Conservation (phyloP, 1,140 invertebrate species). For the Caerostris darwini region DNA sequence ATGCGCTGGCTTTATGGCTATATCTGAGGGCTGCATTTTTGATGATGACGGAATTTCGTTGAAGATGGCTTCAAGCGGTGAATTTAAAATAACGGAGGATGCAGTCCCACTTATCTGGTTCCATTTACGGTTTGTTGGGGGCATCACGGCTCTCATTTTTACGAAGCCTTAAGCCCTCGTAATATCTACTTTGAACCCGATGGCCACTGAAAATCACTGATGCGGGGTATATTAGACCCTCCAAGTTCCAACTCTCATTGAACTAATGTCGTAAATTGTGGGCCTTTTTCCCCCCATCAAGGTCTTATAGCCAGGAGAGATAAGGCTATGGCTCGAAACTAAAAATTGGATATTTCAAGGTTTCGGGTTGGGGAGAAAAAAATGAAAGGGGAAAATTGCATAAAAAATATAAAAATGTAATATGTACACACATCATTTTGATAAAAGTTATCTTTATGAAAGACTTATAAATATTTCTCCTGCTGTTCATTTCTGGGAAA, state of each 20-base stretch:
- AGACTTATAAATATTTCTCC: not conserved
- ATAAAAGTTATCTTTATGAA: not conserved
- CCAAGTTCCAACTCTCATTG: constrained; percentile 69
- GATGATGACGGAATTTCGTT: constrained; percentile 72
- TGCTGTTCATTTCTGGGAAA: too few species aligned
- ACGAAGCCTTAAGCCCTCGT: constrained; percentile 63
- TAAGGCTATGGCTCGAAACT: constrained; percentile 3
- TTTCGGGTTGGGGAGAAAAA: not conserved
- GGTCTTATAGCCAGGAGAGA: not conserved
- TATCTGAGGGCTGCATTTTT: constrained; percentile 70
- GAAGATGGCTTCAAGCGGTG: constrained; percentile 65
- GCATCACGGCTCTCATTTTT: constrained; percentile 67
- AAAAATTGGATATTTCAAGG: constrained; percentile 13
- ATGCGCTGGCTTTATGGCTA: constrained; percentile 66
- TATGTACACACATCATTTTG: not conserved
- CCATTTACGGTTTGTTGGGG: constrained; percentile 75
- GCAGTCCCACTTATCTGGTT: constrained; percentile 69
- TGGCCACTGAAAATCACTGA: constrained; percentile 74
- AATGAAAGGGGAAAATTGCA: not conserved
- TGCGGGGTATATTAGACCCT: constrained; percentile 66
- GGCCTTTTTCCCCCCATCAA: constrained; percentile 27
- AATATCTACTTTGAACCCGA: constrained; percentile 61
- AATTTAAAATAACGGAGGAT: constrained; percentile 74
- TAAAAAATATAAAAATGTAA: not conserved
- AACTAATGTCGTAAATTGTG: constrained; percentile 73